Conservation (phyloP, 2,888 invertebrate species). For the Napeogenes sylphis region DNA sequence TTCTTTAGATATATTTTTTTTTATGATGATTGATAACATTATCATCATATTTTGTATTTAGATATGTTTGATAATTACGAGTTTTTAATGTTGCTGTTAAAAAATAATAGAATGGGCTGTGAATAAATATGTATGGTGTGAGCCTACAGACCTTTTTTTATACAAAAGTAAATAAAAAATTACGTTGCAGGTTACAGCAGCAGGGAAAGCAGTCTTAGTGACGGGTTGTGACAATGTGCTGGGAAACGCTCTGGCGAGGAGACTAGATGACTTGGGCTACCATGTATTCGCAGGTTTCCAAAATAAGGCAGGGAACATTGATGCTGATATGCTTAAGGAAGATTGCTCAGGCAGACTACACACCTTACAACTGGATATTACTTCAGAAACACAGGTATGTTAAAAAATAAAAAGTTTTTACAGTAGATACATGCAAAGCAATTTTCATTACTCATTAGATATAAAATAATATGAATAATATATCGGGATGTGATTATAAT, state of each 20-base stretch:
- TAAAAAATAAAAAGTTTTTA: background rate
- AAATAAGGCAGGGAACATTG: slow-evolving; percentile 80
- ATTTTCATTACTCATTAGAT: background rate
- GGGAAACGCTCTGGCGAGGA: slow-evolving; percentile 85
- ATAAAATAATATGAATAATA: background rate
- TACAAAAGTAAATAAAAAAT: too few species aligned
- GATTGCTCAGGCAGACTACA: slow-evolving; percentile 86
- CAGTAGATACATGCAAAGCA: background rate
- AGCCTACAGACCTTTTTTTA: too few species aligned
- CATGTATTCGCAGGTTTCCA: slow-evolving; percentile 93
- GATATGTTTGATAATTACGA: too few species aligned
- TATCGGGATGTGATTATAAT: too few species aligned
- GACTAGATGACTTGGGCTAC: slow-evolving; percentile 89
- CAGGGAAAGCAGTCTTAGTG: slow-evolving; percentile 89
- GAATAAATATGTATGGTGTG: too few species aligned
- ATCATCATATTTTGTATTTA: too few species aligned
- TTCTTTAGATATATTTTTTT: background rate
- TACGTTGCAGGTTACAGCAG: slow-evolving; percentile 82
- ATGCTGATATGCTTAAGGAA: slow-evolving; percentile 85
- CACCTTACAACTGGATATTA: slow-evolving; percentile 87
- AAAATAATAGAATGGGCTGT: too few species aligned
- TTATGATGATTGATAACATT: too few species aligned
- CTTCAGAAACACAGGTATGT: slow-evolving; percentile 84
- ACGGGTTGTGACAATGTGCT: slow-evolving; percentile 90
- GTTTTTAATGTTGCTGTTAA: too few species aligned